Evolutionary conservation across 1,140 invertebrate species (phyloP).

Genomic region (Sinonovacula constricta): DNA sequence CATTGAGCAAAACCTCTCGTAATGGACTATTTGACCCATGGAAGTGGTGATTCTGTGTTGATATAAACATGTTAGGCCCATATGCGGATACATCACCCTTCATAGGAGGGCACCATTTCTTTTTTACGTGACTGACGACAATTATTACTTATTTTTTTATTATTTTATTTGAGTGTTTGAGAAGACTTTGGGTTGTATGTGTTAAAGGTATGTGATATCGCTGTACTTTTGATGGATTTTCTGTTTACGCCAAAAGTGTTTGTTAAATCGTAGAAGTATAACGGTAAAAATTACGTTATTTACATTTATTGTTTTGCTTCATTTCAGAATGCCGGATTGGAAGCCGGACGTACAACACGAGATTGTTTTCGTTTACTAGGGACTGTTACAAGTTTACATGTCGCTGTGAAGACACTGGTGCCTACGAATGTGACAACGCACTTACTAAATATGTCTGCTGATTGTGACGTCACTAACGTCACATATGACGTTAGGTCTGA

Average conservation of each 20-base stretch:
- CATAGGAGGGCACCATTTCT: too few relatives aligned
- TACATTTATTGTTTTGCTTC: not conserved
- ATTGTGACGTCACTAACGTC: conserved; percentile 3
- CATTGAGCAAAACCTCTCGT: too few relatives aligned
- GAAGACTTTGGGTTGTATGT: not conserved
- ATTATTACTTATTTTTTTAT: too few relatives aligned
- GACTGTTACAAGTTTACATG: conserved; percentile 61
- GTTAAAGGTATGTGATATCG: not conserved
- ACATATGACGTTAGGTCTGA: not conserved
- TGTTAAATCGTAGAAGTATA: not conserved
- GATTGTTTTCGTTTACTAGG: conserved; percentile 56
- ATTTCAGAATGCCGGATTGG: conserved; percentile 58
- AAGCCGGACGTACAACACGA: conserved; percentile 53
- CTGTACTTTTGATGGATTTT: not conserved
- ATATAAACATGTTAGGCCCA: too few relatives aligned
- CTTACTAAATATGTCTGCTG: conserved; percentile 55
- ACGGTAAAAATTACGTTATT: not conserved
- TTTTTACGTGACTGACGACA: too few relatives aligned
- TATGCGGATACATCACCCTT: too few relatives aligned
- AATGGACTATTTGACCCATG: too few relatives aligned
- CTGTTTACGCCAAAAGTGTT: not conserved
- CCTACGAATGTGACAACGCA: conserved; percentile 54
- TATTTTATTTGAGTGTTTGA: not conserved
- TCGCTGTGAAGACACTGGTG: conserved; percentile 60
- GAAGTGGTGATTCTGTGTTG: too few relatives aligned